phyloP scores from a whole-genome alignment of 2,888 invertebrate species.

The Clusia tigrina region DNA sequence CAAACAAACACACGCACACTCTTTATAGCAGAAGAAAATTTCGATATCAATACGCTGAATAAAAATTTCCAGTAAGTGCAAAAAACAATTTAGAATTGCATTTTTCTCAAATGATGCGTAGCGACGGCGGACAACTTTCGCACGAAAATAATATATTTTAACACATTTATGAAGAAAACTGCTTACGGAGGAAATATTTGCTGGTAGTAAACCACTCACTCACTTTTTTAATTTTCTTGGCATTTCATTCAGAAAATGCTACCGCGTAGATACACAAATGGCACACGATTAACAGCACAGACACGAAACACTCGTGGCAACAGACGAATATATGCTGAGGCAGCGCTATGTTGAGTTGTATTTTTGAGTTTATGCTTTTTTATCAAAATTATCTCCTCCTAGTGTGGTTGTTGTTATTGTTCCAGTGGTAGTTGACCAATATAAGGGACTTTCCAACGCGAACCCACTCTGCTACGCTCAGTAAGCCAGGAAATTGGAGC shows the following conservation, averaged over 20 bases:
- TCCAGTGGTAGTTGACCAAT: conserved; percentile 12
- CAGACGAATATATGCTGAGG: not conserved
- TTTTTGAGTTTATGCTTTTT: not conserved
- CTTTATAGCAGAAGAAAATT: too few species aligned
- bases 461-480: not conserved
- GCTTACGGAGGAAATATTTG: too few species aligned
- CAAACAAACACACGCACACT: too few species aligned
- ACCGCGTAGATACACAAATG: conserved; percentile 42
- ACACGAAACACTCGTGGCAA: not conserved
- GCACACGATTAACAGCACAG: conserved; percentile 33
- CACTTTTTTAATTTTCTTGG: not conserved
- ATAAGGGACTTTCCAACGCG: not conserved
- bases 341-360: not conserved
- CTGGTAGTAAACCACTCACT: not conserved
- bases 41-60: too few species aligned
- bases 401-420: too few species aligned
- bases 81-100: too few species aligned
- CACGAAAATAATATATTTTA: not conserved
- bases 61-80: too few species aligned
- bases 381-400: not conserved
- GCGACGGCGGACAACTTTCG: too few species aligned
- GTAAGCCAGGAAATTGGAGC: not conserved
- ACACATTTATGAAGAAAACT: not conserved
- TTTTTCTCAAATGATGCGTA: too few species aligned
- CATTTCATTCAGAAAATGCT: conserved; percentile 27